These are phyloP conservation scores for Rhagoletis pomonella DNA, from an alignment of 1,140 invertebrate species.

Conservation along the genomic window DNA sequence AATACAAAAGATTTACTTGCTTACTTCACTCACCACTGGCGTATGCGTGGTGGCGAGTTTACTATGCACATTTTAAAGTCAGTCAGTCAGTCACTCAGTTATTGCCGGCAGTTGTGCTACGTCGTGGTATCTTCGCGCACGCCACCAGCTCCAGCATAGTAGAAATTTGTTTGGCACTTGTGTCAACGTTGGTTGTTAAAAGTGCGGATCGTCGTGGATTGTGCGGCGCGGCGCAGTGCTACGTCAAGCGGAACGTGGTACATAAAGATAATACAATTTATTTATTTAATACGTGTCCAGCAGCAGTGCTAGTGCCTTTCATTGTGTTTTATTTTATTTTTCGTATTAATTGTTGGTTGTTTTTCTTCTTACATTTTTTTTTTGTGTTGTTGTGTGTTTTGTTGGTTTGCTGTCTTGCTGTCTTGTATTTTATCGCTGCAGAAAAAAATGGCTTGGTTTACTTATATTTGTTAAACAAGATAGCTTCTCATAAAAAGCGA, in stretches of 20 bases:
- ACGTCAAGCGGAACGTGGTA: slow-evolving; percentile 27
- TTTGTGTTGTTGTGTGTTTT: slow-evolving; percentile 23
- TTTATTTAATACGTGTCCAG: slow-evolving; percentile 13
- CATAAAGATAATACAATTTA: slow-evolving; percentile 22
- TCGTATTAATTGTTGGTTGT: not conserved
- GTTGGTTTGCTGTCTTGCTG: not conserved
- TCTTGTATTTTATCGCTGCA: not conserved
- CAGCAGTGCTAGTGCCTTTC: too few relatives aligned
- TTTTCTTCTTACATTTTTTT: not conserved
- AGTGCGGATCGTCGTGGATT: not conserved
- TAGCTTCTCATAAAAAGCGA: not conserved
- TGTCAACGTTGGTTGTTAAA: not conserved
- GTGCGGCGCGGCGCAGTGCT: not conserved
- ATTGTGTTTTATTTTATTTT: slow-evolving; percentile 41
- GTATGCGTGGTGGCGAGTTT: slow-evolving; percentile 45
- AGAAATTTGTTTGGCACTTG: too few relatives aligned
- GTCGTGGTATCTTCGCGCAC: not conserved
- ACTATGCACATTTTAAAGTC: slow-evolving; percentile 46
- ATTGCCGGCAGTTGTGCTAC: slow-evolving; percentile 14
- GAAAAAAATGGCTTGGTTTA: not conserved
- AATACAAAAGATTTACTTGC: slow-evolving; percentile 24
- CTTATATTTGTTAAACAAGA: slow-evolving; percentile 22
- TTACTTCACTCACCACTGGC: too few relatives aligned
- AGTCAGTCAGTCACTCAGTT: too few relatives aligned
- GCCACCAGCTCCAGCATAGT: not conserved